Percentiles rank a stretch among this genome's conserved stretches.
phyloP scores from a whole-genome alignment of 2,888 invertebrate species.

The Gryllus longicercus region DNA sequence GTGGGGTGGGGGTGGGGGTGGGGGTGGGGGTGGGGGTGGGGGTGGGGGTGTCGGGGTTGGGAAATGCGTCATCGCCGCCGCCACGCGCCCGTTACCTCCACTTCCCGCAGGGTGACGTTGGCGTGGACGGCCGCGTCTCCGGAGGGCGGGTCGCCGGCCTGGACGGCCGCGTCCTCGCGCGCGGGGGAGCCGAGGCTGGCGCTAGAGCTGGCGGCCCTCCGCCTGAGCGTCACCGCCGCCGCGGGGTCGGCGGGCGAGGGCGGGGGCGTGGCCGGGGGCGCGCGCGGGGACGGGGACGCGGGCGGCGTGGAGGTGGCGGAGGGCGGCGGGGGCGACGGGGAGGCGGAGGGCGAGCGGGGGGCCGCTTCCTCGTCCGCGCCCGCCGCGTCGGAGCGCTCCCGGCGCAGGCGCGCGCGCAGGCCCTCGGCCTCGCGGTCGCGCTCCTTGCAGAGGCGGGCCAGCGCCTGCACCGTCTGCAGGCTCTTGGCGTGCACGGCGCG shows the following conservation, averaged over 20 bases:
- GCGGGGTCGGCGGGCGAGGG: slow-evolving; percentile 1
- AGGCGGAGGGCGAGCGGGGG: background rate
- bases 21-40: no score
- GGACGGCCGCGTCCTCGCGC: background rate
- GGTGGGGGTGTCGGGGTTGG: no score
- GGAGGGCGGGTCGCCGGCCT: no score
- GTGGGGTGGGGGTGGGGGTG: no score
- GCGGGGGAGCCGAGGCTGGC: background rate
- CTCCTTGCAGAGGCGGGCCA: background rate
- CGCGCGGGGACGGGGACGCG: background rate
- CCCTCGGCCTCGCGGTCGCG: background rate
- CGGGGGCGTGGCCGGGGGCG: background rate
- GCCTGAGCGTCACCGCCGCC: background rate
- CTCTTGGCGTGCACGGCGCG: slow-evolving; percentile 17
- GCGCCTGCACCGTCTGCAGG: slow-evolving; percentile 11
- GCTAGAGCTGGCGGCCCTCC: background rate
- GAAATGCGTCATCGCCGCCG: no score
- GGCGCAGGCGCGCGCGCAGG: background rate
- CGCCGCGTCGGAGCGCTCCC: background rate
- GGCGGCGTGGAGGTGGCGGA: background rate
- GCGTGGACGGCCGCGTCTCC: background rate
- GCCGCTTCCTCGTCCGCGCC: no score
- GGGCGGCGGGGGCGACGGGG: background rate
- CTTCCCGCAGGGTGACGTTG: slow-evolving; percentile 6
- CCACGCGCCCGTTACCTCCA: background rate